Evolutionary conservation across 1,140 invertebrate species (phyloP).

Genomic region (Aphelinus atriplicis): DNA sequence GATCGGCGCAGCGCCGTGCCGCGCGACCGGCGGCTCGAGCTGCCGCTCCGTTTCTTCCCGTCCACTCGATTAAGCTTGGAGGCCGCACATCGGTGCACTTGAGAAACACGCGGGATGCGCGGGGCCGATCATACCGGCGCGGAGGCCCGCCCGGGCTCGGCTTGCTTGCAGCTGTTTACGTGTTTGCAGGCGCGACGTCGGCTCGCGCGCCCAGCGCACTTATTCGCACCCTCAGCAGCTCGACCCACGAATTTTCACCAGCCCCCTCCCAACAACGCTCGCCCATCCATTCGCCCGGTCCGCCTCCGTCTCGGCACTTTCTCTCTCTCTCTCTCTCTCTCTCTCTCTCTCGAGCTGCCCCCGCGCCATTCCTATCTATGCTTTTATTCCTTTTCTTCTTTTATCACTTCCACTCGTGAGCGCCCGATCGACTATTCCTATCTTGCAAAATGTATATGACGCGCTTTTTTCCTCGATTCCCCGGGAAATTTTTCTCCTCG

Average conservation of each 20-base stretch:
- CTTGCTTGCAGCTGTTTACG: not conserved
- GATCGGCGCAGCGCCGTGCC: not conserved
- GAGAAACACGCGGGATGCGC: conserved; percentile 7
- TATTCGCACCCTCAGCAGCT: not conserved
- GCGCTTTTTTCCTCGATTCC: not conserved
- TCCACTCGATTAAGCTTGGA: conserved; percentile 29
- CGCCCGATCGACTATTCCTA: not conserved
- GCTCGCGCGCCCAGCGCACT: conserved; percentile 10
- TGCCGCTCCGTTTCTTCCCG: conserved; percentile 9
- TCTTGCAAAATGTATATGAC: not conserved
- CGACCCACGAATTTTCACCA: no score
- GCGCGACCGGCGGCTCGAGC: not conserved
- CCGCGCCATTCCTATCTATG: not conserved
- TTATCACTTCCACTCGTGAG: not conserved
- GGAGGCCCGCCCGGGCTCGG: no score
- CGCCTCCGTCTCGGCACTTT: no score
- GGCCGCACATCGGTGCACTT: conserved; percentile 8
- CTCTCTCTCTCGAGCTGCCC: not conserved
- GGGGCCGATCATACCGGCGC: conserved; percentile 5
- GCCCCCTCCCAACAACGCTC: no score
- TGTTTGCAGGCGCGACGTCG: not conserved
- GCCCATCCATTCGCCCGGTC: no score
- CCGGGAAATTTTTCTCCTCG: not conserved
- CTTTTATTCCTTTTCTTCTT: conserved; percentile 8
- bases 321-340: not conserved